Conservation (phyloP, 2,888 invertebrate genomes). For the Balanococcus diminutus region DNA sequence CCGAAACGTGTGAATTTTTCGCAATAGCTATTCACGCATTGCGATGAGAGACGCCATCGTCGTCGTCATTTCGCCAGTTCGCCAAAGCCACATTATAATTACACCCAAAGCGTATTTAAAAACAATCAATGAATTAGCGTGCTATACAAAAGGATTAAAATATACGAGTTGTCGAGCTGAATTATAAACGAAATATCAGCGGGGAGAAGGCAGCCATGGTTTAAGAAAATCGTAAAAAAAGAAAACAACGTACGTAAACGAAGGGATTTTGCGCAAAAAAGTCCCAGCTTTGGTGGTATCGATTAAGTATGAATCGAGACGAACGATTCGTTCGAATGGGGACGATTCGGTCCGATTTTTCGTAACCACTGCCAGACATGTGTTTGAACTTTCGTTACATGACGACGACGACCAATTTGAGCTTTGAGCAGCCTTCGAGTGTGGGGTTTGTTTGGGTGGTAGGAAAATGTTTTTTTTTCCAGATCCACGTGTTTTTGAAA, state of each 20-base stretch:
- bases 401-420: background rate
- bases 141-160: background rate
- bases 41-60: background rate
- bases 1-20: conserved; percentile 29
- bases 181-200: background rate
- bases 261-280: conserved; percentile 14
- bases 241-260: too few species aligned
- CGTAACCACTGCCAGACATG: background rate
- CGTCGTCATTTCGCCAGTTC: background rate
- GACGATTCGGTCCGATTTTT: background rate
- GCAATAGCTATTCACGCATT: background rate
- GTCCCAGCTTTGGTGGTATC: background rate
- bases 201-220: background rate
- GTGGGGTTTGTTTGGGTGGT: conserved; percentile 1
- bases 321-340: background rate
- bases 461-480: background rate
- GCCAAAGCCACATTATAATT: too few species aligned
- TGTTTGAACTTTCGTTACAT: background rate
- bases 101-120: too few species aligned
- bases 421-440: background rate
- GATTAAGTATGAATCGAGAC: background rate
- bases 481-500: too few species aligned
- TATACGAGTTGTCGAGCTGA: background rate
- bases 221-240: background rate
- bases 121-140: too few species aligned